Base-by-base conservation (phyloP, 2,888 invertebrate genomes). In the Belgica antarctica region DNA sequence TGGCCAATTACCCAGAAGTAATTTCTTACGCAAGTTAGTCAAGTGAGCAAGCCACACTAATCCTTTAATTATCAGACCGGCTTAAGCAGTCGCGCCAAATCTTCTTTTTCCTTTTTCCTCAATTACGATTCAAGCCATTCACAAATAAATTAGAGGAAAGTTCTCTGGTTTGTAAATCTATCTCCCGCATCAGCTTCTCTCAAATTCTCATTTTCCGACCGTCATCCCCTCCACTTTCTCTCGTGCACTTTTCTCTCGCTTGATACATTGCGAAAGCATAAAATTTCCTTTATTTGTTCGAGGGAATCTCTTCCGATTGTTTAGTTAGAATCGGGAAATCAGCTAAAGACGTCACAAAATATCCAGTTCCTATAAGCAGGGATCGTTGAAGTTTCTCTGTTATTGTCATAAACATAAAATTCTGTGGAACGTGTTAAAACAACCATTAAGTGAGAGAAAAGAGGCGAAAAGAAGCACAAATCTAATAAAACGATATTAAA, bases 401-500 rank as follows among this genome's bases (percentile, higher is more conserved):
- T n/a, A n/a, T n/a, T 41, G 41, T 41, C 41, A 41, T 41, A 41
- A 41, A 41, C 10, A 59, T 24, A 61, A 52, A 52, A 52, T 52
- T 52, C 3, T 7, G 52, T 52, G 52, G 34, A 2, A n/a, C 7
- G 31, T 17, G 12, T 12, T 12, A 12, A 17, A 66, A 47, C 41
- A 47, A 5, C 34, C 34, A 34, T 34, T 34, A 34, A 34, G 34
- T 34, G 34, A 7, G 27, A 46, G 65, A 41, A 25, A 46, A 31
- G 25, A 63, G 31, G 12, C 36, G 24, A n/a, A 28, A 12, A 62
- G 36, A 34, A 24, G 36, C 36, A 15, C 24, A 10, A 63, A 15
- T 27, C 36, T 15, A 47, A 66, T 47, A 66, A 66, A 47, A 66
- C 28, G 25, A 47, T 68, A 68, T 68, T 52, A 68, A 63, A 28